Base-by-base conservation (phyloP, 2,113 vertebrate species). In the Tretioscincus oriximinensis region DNA sequence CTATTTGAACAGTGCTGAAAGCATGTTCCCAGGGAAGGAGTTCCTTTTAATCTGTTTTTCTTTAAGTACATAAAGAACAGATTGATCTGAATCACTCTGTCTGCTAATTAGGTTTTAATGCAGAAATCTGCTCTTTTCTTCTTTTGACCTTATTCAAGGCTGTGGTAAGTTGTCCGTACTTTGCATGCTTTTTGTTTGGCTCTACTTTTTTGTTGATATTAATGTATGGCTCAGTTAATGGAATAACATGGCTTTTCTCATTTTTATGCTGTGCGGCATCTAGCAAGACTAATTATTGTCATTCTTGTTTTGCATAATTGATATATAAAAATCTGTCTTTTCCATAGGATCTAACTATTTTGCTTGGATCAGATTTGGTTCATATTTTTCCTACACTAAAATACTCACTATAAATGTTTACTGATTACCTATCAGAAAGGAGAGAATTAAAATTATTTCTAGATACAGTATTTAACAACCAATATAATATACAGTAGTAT, bases 81-180 rank as follows among this genome's bases (percentile, higher is more conserved):
- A 81, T 83, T 82, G 86, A 87, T 89, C 73, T 76, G 77, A 90
- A 88, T 84, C 80, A 80, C 78, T 78, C 88, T 88, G 83, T 87
- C 88, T 91, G 80, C 82, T 89, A 82, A 87, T 85, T 91, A 81
- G 89, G 87, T 94, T 93, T 93, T 96, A 96, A 98, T 97, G 88
- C 93, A 87, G 91, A 92, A 95, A 88, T 98, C 94, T 98, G 93
- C 94, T 98, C 94, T 98, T 96, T 96, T 96, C 95, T 96, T 95
- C 93, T 90, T 94, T 93, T 93, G 94, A 91, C 96, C 92, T 97
- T 92, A 92, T 93, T 96, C 95, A 97, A 99, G 98, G 98, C 98
- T 90, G 97, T 96, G 98, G 98, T 99, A 99, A 99, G 98, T 99
- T 92, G 79, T 80, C 84, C 90, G 89, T 89, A 91, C 86, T 95